Evolutionary conservation across 2,113 vertebrate species (phyloP).

Genomic region (Natator depressus): DNA sequence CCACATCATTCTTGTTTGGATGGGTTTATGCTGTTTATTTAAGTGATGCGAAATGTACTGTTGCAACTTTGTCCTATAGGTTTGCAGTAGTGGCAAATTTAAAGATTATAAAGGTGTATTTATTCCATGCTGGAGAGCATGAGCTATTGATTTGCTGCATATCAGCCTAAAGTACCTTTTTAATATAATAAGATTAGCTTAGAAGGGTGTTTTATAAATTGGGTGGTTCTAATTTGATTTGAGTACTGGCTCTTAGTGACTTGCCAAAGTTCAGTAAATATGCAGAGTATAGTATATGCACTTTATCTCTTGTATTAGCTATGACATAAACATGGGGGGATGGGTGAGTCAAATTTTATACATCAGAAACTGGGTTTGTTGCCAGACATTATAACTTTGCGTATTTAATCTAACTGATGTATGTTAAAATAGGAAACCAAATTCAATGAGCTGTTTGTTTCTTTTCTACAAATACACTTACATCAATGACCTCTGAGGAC

Average conservation of each 20-base stretch:
- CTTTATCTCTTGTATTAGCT: constrained; percentile 69
- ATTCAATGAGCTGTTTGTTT: constrained; percentile 75
- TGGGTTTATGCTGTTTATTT: constrained; percentile 10
- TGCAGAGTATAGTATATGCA: constrained; percentile 42
- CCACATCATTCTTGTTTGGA: neutral
- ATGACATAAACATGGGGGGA: constrained; percentile 67
- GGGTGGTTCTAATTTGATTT: constrained; percentile 60
- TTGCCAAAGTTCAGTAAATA: constrained; percentile 71
- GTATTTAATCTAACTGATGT: constrained; percentile 72
- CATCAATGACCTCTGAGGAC: constrained; percentile 75
- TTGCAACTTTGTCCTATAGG: constrained; percentile 5
- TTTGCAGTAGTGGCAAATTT: constrained; percentile 32
- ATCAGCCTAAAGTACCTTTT: constrained; percentile 44
- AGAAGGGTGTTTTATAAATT: constrained; percentile 62
- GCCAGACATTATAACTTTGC: constrained; percentile 56
- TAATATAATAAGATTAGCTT: constrained; percentile 49
- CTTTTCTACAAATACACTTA: constrained; percentile 63
- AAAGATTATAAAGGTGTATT: constrained; percentile 50
- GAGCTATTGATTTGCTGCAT: constrained; percentile 56
- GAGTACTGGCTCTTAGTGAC: constrained; percentile 51
- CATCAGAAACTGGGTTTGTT: constrained; percentile 58
- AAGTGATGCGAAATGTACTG: neutral
- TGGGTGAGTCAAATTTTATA: constrained; percentile 70
- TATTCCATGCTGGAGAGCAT: constrained; percentile 31
- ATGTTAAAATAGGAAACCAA: constrained; percentile 70